Percentiles rank a stretch among this genome's conserved stretches.
Evolutionary conservation across 2,888 invertebrate species (phyloP).

Genomic region (Xestoiulus laeticollis): DNA sequence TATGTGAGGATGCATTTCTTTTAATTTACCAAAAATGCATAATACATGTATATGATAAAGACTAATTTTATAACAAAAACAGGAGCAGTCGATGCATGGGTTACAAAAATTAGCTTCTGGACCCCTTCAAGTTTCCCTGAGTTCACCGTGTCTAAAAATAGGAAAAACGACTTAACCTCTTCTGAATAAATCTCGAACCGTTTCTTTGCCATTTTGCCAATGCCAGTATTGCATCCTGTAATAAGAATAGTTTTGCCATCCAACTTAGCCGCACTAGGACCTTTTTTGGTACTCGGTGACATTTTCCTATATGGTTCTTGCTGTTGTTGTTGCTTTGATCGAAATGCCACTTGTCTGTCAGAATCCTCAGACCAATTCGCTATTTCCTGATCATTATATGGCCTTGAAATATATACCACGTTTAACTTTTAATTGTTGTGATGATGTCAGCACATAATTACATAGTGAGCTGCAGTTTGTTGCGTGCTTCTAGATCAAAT

Average conservation of each 20-base stretch:
- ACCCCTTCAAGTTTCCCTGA: too few relatives aligned
- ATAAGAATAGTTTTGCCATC: conserved; percentile 58
- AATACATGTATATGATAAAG: too few relatives aligned
- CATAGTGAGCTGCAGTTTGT: not conserved
- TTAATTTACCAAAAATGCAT: too few relatives aligned
- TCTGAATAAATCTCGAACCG: conserved; percentile 64
- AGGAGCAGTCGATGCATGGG: too few relatives aligned
- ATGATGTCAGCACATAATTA: too few relatives aligned
- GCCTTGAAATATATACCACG: not conserved
- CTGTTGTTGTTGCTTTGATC: too few relatives aligned
- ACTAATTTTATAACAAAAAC: too few relatives aligned
- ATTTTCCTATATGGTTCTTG: too few relatives aligned
- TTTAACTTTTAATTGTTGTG: too few relatives aligned
- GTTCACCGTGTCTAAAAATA: too few relatives aligned
- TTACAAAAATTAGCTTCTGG: too few relatives aligned
- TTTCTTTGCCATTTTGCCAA: conserved; percentile 82
- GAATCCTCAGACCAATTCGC: not conserved
- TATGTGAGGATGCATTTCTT: too few relatives aligned
- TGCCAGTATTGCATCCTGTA: conserved; percentile 79
- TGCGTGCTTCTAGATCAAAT: not conserved
- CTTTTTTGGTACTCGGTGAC: not conserved
- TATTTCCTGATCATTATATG: not conserved
- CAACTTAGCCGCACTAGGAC: conserved; percentile 29
- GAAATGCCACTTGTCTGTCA: not conserved
- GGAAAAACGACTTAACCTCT: not conserved